Evolutionary conservation across 2,797 vertebrate species (phyloP).

Genomic region (Scolopax bukidnonensis): DNA sequence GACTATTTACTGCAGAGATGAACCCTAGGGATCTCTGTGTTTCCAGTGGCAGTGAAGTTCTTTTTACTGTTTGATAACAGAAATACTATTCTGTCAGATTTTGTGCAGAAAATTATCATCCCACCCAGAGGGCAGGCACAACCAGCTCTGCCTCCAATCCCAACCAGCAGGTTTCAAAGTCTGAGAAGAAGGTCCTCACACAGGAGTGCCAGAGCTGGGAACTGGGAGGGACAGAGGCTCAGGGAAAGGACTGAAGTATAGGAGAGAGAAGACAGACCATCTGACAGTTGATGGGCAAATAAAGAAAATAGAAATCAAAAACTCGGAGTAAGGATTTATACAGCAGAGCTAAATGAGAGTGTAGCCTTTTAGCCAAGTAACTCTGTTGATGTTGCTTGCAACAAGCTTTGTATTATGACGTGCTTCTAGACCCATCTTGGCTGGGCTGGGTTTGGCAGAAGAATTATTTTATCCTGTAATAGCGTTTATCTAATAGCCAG

Average conservation of each 20-base stretch:
- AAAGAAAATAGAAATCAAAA: background rate
- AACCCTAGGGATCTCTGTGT: background rate
- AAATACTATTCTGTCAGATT: background rate
- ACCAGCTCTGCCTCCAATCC: too few relatives aligned
- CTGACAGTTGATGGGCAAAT: background rate
- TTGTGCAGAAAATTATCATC: background rate
- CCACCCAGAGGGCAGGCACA: accelerated
- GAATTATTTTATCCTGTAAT: background rate
- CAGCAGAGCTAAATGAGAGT: accelerated
- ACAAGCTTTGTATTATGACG: background rate
- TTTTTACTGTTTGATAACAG: background rate
- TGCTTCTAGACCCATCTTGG: accelerated
- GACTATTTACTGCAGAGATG: background rate
- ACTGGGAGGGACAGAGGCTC: background rate
- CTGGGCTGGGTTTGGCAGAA: background rate
- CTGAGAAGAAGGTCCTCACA: background rate
- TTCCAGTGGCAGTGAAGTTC: background rate
- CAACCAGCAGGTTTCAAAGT: background rate
- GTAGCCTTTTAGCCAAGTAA: background rate
- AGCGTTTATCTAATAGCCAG: background rate
- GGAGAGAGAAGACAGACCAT: background rate
- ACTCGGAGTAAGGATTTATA: background rate
- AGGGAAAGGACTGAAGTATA: background rate
- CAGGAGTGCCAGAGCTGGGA: background rate
- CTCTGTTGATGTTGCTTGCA: background rate